Conservation (phyloP, 2,797 vertebrate species). For the Scleropages formosus region DNA sequence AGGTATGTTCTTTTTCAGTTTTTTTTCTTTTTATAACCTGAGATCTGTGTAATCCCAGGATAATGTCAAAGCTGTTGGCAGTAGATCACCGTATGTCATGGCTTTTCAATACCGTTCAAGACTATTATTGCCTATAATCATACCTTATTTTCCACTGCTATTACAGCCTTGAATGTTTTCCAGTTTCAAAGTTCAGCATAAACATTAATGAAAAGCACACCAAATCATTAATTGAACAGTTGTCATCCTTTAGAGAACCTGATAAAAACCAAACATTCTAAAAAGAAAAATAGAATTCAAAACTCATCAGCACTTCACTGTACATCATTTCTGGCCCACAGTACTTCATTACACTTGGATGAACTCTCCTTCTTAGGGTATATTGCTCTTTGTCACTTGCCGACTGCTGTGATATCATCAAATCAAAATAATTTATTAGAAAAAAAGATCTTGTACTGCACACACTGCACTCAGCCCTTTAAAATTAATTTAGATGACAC, state of each 20-base stretch:
- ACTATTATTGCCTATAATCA: no score
- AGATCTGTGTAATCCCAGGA: no score
- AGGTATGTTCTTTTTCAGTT: no score
- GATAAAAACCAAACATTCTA: slow-evolving; percentile 7
- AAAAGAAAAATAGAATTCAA: background rate
- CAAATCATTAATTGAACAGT: no score
- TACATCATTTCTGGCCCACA: slow-evolving; percentile 3
- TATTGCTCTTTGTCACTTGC: slow-evolving; percentile 9
- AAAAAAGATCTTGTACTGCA: background rate
- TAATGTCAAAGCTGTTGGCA: no score
- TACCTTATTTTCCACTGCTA: no score
- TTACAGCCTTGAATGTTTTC: background rate
- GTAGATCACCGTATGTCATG: no score
- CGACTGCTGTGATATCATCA: background rate
- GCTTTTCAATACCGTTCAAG: no score
- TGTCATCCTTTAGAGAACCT: background rate
- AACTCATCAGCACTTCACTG: background rate
- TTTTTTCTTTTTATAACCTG: no score
- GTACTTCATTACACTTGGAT: slow-evolving; percentile 23
- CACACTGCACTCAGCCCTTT: background rate
- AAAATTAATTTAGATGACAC: background rate
- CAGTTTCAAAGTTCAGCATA: background rate
- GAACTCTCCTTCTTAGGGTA: slow-evolving; percentile 2
- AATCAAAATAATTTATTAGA: slow-evolving; percentile 2
- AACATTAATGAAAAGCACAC: no score